Percentiles rank a stretch among this genome's conserved stretches.
Conservation (phyloP, 2,797 vertebrate species). For the Trachurus trachurus region DNA sequence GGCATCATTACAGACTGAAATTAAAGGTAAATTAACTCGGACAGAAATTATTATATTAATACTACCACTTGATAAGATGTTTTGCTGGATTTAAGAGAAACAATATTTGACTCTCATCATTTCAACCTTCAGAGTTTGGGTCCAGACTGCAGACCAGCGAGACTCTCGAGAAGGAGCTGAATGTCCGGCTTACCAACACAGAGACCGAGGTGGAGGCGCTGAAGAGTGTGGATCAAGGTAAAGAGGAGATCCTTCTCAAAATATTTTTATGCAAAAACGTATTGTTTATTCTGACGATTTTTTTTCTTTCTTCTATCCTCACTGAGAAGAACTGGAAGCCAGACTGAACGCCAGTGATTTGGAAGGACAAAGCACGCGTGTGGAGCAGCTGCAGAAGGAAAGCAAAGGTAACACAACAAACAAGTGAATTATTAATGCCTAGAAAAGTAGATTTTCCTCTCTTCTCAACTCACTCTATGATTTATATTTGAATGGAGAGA, state of each 20-base stretch:
- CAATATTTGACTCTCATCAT: background rate
- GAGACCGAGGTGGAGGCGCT: slow-evolving; percentile 18
- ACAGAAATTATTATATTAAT: background rate
- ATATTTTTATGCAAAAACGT: background rate
- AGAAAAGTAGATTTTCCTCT: background rate
- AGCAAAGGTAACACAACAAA: slow-evolving; percentile 31
- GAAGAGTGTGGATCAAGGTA: slow-evolving; percentile 38
- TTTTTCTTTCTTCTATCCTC: background rate
- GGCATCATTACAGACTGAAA: slow-evolving; percentile 11
- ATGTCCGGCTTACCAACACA: background rate
- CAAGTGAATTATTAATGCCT: slow-evolving; percentile 15
- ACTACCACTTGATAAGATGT: background rate
- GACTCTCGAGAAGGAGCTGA: slow-evolving; percentile 10
- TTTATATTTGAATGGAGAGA: slow-evolving; percentile 34
- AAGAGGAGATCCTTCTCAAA: background rate
- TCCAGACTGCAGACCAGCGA: slow-evolving; percentile 27
- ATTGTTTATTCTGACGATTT: background rate
- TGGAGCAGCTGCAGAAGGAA: slow-evolving; percentile 34
- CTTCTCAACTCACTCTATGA: slow-evolving; percentile 3
- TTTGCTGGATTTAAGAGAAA: background rate
- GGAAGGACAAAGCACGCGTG: slow-evolving; percentile 6
- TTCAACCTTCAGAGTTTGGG: slow-evolving; percentile 21
- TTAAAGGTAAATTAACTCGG: slow-evolving; percentile 3
- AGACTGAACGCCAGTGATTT: slow-evolving; percentile 23
- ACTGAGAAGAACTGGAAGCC: slow-evolving; percentile 32